These are phyloP conservation scores for Zosterops pallidus DNA, from an alignment of 2,113 vertebrate genomes.

Conservation along the genomic window DNA sequence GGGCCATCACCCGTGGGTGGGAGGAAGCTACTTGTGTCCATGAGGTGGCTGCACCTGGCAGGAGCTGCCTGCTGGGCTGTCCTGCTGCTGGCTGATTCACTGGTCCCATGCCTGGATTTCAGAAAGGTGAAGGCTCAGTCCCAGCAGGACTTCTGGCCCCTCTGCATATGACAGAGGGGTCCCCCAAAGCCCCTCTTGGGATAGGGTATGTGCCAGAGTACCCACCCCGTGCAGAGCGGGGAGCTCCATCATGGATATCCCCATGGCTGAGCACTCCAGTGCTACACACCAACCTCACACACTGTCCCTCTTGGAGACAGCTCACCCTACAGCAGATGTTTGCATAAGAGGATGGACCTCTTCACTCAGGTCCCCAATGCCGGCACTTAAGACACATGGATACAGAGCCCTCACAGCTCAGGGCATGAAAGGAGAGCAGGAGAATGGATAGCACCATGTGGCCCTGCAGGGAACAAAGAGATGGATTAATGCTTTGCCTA, in stretches of 20 bases:
- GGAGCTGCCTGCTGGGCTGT: not conserved
- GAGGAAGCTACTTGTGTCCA: not conserved
- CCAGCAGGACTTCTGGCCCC: not conserved
- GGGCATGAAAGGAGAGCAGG: not conserved
- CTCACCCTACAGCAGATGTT: slow-evolving; percentile 65
- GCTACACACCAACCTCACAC: not conserved
- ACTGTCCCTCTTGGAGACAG: slow-evolving; percentile 47
- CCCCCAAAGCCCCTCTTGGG: not conserved
- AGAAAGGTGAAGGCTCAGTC: not conserved
- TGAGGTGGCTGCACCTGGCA: fast-evolving
- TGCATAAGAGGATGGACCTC: not conserved
- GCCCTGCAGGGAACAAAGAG: not conserved
- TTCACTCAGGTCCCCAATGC: not conserved
- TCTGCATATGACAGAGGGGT: not conserved
- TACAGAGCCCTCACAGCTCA: not conserved
- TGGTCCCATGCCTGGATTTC: not conserved
- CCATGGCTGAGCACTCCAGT: not conserved
- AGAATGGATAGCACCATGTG: not conserved
- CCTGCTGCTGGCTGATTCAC: not conserved
- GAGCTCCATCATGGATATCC: not conserved
- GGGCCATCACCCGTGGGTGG: fast-evolving
- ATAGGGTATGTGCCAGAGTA: not conserved
- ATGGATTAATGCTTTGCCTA: not conserved
- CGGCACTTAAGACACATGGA: not conserved
- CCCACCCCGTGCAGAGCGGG: not conserved